Evolutionary conservation across 2,888 invertebrate species (phyloP).

Genomic region (Ennomos quercinarius): DNA sequence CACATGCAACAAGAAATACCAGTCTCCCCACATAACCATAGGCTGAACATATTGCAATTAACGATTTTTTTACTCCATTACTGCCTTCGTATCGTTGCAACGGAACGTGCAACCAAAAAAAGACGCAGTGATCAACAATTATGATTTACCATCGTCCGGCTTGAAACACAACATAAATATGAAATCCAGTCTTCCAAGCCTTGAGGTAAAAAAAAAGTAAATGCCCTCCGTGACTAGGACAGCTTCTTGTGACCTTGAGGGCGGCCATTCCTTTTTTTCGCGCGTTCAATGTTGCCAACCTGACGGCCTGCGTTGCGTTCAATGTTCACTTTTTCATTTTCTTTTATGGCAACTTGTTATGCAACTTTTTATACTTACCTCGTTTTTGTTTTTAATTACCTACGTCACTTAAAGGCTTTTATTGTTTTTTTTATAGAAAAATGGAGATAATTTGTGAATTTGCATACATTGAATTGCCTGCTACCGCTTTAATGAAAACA

Average conservation of each 20-base stretch:
- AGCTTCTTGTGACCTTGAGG: constrained; percentile 82
- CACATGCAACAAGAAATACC: constrained; percentile 48
- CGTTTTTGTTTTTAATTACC: constrained; percentile 11
- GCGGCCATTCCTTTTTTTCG: constrained; percentile 82
- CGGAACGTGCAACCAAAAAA: constrained; percentile 33
- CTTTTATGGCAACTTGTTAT: constrained; percentile 69
- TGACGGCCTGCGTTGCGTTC: constrained; percentile 71
- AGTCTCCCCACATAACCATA: constrained; percentile 41
- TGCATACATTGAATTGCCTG: no score
- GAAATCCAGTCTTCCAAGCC: constrained; percentile 61
- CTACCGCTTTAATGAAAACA: no score
- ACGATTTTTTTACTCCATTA: constrained; percentile 44
- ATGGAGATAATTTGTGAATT: no score
- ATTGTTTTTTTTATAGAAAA: no score
- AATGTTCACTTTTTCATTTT: constrained; percentile 69
- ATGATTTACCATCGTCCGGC: constrained; percentile 38
- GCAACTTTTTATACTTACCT: constrained; percentile 63
- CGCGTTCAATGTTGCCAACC: constrained; percentile 82
- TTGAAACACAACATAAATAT: constrained; percentile 48
- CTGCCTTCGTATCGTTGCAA: constrained; percentile 36
- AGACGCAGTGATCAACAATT: constrained; percentile 41
- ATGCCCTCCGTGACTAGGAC: constrained; percentile 83
- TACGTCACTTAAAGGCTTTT: no score
- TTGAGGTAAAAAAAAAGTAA: constrained; percentile 75
- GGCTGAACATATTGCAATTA: constrained; percentile 42